A percentile compares a stretch with the other conserved stretches of the same genome.
Conservation (phyloP, 2,888 invertebrate species). For the Ichneumon xanthorius region DNA sequence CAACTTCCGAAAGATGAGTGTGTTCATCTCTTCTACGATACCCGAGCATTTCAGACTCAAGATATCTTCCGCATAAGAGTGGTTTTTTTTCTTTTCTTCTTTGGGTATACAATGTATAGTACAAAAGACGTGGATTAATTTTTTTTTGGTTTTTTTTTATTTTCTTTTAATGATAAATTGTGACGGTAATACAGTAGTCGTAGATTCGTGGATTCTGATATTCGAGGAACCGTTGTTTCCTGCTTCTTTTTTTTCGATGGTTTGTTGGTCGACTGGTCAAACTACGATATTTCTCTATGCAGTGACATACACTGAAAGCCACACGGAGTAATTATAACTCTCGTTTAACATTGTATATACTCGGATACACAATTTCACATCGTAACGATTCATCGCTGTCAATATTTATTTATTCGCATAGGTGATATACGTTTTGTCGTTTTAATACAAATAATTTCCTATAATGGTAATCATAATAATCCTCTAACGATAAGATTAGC, state of each 20-base stretch:
- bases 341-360: constrained; percentile 66
- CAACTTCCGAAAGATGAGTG: constrained; percentile 49
- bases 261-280: constrained; percentile 58
- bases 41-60: constrained; percentile 49
- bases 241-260: constrained; percentile 41
- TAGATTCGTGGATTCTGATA: constrained; percentile 48
- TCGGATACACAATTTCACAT: constrained; percentile 66
- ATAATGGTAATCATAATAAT: constrained; percentile 66
- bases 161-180: constrained; percentile 43
- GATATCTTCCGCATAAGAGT: constrained; percentile 14
- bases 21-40: constrained; percentile 51
- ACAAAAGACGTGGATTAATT: constrained; percentile 58
- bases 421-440: constrained; percentile 49
- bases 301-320: constrained; percentile 70
- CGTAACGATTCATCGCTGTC: constrained; percentile 62
- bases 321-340: constrained; percentile 65
- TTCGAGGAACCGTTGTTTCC: constrained; percentile 48
- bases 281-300: constrained; percentile 58
- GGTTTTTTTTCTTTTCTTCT: not conserved
- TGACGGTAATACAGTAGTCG: constrained; percentile 38
- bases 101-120: constrained; percentile 9
- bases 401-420: constrained; percentile 65
- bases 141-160: constrained; percentile 23
- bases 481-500: constrained; percentile 64
- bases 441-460: constrained; percentile 67